Evolutionary conservation across 37 sponge, comb jelly and placozoan species (phyloP), one percentile per base, ranked within the genome.

Genomic region (Tethya wilhelma): DNA sequence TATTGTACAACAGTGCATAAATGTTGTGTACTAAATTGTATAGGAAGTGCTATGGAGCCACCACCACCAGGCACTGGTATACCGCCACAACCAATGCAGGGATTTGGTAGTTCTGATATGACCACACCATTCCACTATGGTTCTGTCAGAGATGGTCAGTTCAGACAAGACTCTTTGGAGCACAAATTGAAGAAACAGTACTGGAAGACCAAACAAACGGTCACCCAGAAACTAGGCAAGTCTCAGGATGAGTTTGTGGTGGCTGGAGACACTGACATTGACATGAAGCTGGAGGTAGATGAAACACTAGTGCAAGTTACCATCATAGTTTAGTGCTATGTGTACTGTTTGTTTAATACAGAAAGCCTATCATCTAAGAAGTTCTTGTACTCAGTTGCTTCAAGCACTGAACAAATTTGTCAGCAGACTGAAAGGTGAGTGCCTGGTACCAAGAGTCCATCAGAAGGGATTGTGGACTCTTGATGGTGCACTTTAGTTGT

Each of bases 171-270:
- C 49, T 44, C 68, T 6, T 67, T 94, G 65, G 90, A 89, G 56
- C 67, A 89, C 28, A 90, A 86, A 69, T 60, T 94, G 17, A 86
- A 85, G 74, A 95, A 88, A 53, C 44, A 75, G 41, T 95, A 89
- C 59, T 95, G 93, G 93, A 87, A 91, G 63, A 89, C 95, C 12
- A 95, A 95, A 53, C 95, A 95, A 67, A 74, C 89, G 2, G 56
- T 91, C 38, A 87, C 88, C 29, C 68, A 92, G 67, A 91, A 91
- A 58, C 67, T 91, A 20, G 84, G 90, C 38, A 91, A 89, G 65
- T 41, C 64, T 11, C 94, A 95, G 53, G 95, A 95, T 49, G 82
- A 92, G 70, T 83, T 78, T 75, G 79, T 94, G 28, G 87, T 95
- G 43, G 93, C 89, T 57, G 89, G 93, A 38, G 95, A 95, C 59